Evolutionary conservation across 1,140 invertebrate genomes (phyloP).

Genomic region (Macrobrachium nipponense): DNA sequence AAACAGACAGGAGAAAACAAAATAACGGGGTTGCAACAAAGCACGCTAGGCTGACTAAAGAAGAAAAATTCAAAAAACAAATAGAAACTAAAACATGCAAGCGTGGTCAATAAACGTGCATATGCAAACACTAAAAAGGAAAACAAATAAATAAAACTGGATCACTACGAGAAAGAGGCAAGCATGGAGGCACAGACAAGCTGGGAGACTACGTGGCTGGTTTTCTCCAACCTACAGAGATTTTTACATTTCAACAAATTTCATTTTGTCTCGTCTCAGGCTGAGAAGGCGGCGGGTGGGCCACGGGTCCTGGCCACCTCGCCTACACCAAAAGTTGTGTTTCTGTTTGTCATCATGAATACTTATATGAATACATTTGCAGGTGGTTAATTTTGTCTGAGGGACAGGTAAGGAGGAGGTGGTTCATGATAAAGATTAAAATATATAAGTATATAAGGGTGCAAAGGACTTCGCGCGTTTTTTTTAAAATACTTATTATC

Average conservation of each 20-base stretch:
- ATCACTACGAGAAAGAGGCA: background rate
- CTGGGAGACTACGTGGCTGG: constrained; percentile 45
- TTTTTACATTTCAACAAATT: constrained; percentile 54
- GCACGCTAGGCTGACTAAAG: background rate
- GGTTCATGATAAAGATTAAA: too few species aligned
- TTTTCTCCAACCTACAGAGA: constrained; percentile 58
- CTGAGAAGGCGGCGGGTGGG: constrained; percentile 38
- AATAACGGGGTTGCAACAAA: background rate
- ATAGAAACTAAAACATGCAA: background rate
- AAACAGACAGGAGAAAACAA: constrained; percentile 26
- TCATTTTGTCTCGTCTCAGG: constrained; percentile 37
- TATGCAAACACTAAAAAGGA: background rate
- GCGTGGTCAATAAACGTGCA: background rate
- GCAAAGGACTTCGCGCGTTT: too few species aligned
- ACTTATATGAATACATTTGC: background rate
- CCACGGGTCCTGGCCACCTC: constrained; percentile 19
- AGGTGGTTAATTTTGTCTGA: constrained; percentile 36
- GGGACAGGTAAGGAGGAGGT: constrained; percentile 19
- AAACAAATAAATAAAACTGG: background rate
- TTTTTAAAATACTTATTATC: background rate
- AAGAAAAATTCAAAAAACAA: too few species aligned
- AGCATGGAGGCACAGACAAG: constrained; percentile 45
- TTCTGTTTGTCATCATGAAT: too few species aligned
- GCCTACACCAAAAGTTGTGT: background rate
- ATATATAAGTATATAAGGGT: too few species aligned